Evolutionary conservation across 1,140 invertebrate genomes (phyloP), one percentile per base, ranked within the genome.

Genomic region (Bombus pascuorum): DNA sequence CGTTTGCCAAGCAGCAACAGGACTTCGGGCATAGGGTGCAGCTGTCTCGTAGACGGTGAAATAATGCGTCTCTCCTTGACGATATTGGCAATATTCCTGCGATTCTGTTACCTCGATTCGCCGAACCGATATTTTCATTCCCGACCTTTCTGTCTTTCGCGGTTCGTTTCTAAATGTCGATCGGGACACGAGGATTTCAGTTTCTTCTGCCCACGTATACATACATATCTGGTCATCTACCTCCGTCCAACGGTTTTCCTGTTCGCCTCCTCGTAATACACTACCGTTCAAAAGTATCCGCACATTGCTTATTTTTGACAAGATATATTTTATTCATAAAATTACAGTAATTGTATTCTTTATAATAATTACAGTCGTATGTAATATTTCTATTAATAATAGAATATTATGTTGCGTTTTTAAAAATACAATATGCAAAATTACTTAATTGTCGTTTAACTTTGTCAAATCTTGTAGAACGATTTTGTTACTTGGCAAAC

Each of bases 1-100:
- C 91, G 91, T 87, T 93, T 90, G 91, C 91, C 92, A 93, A 91
- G 87, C 91, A 79, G 87, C 91, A 81, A 87, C 88, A 91, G 90
- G 91, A 91, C 87, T 87, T 86, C 84, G 86, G 28, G 87, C 80
- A 87, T 90, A 92, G 92, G 88, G 88, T 90, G 89, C 92, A 90
- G 86, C 88, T 90, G 92, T 91, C 89, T 90, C 87, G 86, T 83
- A 77, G 87, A 42, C 68, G 37, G 73, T 71, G 76, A 89, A 90
- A 91, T 85, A 85, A 82, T 75, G 72, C 65, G 81, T 86, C 89
- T 80, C 68, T 89, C 59, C 80, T 89, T 66, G 77, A 79, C 76
- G 59, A 76, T 59, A 88, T 85, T 76, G 75, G 83, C 80, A 83
- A 37, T 66, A 86, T 83, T 83, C 81, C 76, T 71, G 42, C n/a